Conservation (phyloP, 2,797 vertebrate species). For the Pseudomugil tenellus region DNA sequence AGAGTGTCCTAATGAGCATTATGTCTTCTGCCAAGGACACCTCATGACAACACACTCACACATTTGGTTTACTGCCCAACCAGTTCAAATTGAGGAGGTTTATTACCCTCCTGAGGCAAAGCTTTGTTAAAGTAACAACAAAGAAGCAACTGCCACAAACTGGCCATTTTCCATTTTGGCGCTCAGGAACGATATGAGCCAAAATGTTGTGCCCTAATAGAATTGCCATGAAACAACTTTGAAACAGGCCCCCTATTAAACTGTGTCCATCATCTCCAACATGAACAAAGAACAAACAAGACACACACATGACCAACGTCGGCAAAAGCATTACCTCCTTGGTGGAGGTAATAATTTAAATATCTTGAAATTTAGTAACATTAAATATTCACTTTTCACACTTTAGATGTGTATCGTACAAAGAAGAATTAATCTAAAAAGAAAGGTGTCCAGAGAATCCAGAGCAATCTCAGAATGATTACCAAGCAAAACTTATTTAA, state of each 20-base stretch:
- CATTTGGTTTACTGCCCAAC: slow-evolving; percentile 59
- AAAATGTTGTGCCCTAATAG: neutral
- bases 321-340: neutral
- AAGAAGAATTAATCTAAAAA: neutral
- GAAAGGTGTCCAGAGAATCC: neutral
- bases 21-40: slow-evolving; percentile 67
- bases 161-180: slow-evolving; percentile 13
- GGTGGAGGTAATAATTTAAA: too few relatives aligned
- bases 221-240: neutral
- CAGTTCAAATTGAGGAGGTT: slow-evolving; percentile 52
- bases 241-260: neutral
- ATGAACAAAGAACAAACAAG: neutral
- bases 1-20: slow-evolving; percentile 63
- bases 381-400: too few relatives aligned
- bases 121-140: slow-evolving; percentile 46
- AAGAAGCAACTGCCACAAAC: slow-evolving; percentile 33
- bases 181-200: slow-evolving; percentile 8
- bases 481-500: neutral
- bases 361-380: too few relatives aligned
- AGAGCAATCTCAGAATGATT: neutral
- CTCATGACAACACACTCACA: slow-evolving; percentile 41
- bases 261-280: neutral
- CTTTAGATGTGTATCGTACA: neutral
- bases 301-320: neutral
- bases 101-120: slow-evolving; percentile 45